Evolutionary conservation across 2,888 invertebrate species (phyloP).

Genomic region (Nemotelus nigrinus): DNA sequence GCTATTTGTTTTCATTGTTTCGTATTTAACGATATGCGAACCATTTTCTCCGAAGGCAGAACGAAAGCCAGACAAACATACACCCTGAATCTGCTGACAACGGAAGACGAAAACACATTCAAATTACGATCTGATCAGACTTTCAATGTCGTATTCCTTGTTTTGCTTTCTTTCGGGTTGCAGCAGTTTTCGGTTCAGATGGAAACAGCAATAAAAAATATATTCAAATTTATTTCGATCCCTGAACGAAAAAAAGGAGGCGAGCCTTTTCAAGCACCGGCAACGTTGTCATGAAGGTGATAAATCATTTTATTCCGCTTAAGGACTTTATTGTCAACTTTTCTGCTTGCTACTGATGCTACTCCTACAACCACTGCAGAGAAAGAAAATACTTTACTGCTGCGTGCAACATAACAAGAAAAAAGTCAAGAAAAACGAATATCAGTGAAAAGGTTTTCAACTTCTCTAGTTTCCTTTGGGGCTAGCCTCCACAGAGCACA

Average conservation of each 20-base stretch:
- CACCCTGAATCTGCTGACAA: constrained; percentile 25
- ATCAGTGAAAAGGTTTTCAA: constrained; percentile 8
- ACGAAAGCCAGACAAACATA: background rate
- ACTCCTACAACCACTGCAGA: background rate
- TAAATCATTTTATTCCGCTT: constrained; percentile 32
- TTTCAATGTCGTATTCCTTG: background rate
- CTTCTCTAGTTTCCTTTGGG: background rate
- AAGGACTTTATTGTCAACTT: constrained; percentile 20
- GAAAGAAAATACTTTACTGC: background rate
- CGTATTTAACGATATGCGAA: background rate
- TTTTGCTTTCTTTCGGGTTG: background rate
- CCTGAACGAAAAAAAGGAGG: background rate
- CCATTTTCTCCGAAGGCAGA: background rate
- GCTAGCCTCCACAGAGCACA: background rate
- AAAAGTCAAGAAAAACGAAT: background rate
- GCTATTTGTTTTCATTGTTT: constrained; percentile 28
- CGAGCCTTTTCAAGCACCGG: constrained; percentile 7
- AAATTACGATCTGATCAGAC: constrained; percentile 30
- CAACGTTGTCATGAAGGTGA: constrained; percentile 4
- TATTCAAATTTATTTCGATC: constrained; percentile 29
- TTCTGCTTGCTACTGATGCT: background rate
- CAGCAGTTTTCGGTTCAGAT: background rate
- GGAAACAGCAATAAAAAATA: constrained; percentile 19
- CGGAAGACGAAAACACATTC: constrained; percentile 10
- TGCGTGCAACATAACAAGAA: background rate